Percentiles rank a stretch among this genome's conserved stretches.
These are phyloP conservation scores for Archocentrus centrarchus DNA, from an alignment of 2,113 vertebrate genomes.

Conservation along the genomic window DNA sequence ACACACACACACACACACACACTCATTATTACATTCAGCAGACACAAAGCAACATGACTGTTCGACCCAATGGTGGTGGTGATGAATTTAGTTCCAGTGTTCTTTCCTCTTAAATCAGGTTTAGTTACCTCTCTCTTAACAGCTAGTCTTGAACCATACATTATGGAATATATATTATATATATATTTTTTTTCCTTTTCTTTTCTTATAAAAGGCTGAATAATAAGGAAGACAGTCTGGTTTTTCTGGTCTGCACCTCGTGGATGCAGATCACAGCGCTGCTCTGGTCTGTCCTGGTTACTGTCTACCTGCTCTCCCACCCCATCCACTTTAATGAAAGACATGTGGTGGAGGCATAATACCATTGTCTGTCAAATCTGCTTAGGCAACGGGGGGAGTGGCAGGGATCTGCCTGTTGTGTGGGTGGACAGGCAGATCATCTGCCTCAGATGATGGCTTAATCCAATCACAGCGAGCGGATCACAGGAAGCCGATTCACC, in stretches of 20 bases:
- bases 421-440: constrained; percentile 65
- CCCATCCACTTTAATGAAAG: constrained; percentile 42
- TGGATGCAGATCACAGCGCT: not conserved
- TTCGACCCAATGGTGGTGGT: too few relatives aligned
- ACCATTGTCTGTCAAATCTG: constrained; percentile 74
- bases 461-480: constrained; percentile 71
- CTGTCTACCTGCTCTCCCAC: constrained; percentile 8
- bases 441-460: constrained; percentile 59
- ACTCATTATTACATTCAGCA: not conserved
- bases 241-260: not conserved
- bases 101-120: too few relatives aligned
- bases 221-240: not conserved
- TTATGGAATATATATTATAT: too few relatives aligned
- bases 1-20: too few relatives aligned
- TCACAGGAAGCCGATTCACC: constrained; percentile 60
- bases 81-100: too few relatives aligned
- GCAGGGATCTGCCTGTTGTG: constrained; percentile 50
- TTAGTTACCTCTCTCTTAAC: too few relatives aligned
- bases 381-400: constrained; percentile 61
- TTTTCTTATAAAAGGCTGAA: not conserved
- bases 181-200: too few relatives aligned
- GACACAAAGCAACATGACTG: not conserved
- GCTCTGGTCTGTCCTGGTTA: not conserved
- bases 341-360: constrained; percentile 71
- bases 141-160: too few relatives aligned